Base-by-base conservation (phyloP, 92 coral and sea anemone species). In the Bergia puertoricense region DNA sequence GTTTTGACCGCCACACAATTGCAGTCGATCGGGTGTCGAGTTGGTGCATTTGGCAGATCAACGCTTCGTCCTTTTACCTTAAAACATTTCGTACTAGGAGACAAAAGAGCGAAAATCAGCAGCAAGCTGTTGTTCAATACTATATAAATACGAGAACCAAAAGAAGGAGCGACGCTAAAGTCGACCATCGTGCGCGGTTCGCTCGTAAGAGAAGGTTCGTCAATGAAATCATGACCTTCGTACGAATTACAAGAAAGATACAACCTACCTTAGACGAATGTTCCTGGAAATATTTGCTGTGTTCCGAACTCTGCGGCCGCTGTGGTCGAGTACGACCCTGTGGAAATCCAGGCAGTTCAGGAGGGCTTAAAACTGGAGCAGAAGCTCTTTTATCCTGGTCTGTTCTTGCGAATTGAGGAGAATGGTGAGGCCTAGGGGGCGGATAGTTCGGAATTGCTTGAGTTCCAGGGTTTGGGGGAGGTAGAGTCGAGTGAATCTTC, bases 351-450 rank as follows among this genome's bases (percentile, higher is more conserved):
- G 79, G 79, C 39, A 74, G 87, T 15, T 84, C 87, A 18, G 75
- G 44, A 11, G 87, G 67, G 30, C 79, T 71, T 71, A 84, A 71
- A 71, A 85, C 80, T 13, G 94, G 92, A 0, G 85, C 88, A 46
- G 94, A 90, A 74, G 88, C 81, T 79, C 91, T 81, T 50, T 77
- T 90, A 37, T 83, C 92, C 42, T 90, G 90, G 18, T 94, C 92
- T 68, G 86, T 86, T 51, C 93, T 91, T 1, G 92, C 91, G 71
- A 56, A 89, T 39, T 86, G 86, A 16, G 98, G 95, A 50, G 98
- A 95, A 89, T 96, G 99, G 38, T 96, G 92, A 44, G 99, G 99
- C 71, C 99, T 89, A 5, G 99, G 99, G 90, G 99, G 99, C 84
- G 99, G 99, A 81, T 97, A 97, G 74, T 89, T 96, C 1, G 99